These are phyloP conservation scores for Tenthredo amoena DNA, from an alignment of 2,888 invertebrate species.

Conservation along the genomic window DNA sequence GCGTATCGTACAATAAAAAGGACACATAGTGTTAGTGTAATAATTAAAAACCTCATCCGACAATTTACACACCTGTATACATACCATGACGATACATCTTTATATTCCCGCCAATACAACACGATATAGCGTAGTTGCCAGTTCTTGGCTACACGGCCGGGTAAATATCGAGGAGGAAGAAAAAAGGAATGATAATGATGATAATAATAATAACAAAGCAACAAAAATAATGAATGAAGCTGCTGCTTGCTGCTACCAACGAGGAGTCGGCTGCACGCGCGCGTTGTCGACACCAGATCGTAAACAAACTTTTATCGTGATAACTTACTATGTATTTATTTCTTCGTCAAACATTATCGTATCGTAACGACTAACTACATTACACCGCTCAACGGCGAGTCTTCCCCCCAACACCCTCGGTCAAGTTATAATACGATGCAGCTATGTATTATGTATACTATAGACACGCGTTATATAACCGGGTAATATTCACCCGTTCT, in stretches of 20 bases:
- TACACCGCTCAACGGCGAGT: not conserved
- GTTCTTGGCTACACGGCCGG: not conserved
- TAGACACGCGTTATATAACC: not conserved
- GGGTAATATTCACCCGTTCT: not conserved
- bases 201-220: not conserved
- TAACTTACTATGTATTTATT: slow-evolving; percentile 29
- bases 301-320: slow-evolving; percentile 38
- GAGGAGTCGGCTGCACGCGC: slow-evolving; percentile 7
- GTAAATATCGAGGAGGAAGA: not conserved
- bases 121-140: not conserved
- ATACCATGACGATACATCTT: not conserved
- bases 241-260: not conserved
- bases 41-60: slow-evolving; percentile 5
- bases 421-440: slow-evolving; percentile 14
- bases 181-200: not conserved
- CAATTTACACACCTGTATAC: slow-evolving; percentile 16
- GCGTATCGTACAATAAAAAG: not conserved
- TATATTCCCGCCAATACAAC: not conserved
- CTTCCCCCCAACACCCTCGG: not conserved
- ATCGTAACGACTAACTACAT: slow-evolving; percentile 4
- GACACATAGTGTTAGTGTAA: slow-evolving; percentile 5
- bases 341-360: slow-evolving; percentile 34
- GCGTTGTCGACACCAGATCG: slow-evolving; percentile 36
- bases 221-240: slow-evolving; percentile 18
- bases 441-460: not conserved